phyloP scores from a whole-genome alignment of 2,888 invertebrate genomes.

The Pomacea canaliculata region DNA sequence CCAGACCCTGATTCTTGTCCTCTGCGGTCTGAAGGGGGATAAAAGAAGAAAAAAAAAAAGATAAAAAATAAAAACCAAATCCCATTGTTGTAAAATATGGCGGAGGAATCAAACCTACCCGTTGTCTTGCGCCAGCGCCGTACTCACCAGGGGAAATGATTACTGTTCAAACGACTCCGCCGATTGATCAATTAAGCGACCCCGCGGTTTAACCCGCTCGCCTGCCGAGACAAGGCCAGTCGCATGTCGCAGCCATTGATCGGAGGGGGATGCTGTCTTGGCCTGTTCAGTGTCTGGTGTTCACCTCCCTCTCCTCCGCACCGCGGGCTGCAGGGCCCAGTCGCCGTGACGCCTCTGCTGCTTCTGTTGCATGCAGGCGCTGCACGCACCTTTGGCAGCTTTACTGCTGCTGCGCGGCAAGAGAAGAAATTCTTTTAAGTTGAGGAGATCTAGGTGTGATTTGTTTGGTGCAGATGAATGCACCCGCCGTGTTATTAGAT shows the following conservation, averaged over 20 bases:
- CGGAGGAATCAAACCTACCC: conserved; percentile 19
- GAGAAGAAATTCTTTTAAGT: too few species aligned
- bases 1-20: too few species aligned
- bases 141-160: conserved; percentile 19
- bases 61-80: not conserved
- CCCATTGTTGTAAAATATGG: conserved; percentile 22
- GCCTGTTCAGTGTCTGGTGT: too few species aligned
- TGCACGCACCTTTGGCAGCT: too few species aligned
- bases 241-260: conserved; percentile 20
- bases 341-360: not conserved
- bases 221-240: not conserved
- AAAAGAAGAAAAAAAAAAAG: not conserved
- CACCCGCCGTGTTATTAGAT: too few species aligned
- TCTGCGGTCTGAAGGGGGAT: not conserved
- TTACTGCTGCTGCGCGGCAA: too few species aligned
- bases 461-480: too few species aligned
- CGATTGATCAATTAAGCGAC: conserved; percentile 23
- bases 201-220: conserved; percentile 16
- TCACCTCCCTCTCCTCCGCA: too few species aligned
- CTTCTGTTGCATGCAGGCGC: not conserved
- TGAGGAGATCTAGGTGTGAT: too few species aligned
- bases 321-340: too few species aligned
- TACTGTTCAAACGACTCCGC: conserved; percentile 25
- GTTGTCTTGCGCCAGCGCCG: conserved; percentile 8
- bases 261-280: not conserved